phyloP scores from a whole-genome alignment of 1,140 invertebrate species.

The Belonocnema kinseyi region DNA sequence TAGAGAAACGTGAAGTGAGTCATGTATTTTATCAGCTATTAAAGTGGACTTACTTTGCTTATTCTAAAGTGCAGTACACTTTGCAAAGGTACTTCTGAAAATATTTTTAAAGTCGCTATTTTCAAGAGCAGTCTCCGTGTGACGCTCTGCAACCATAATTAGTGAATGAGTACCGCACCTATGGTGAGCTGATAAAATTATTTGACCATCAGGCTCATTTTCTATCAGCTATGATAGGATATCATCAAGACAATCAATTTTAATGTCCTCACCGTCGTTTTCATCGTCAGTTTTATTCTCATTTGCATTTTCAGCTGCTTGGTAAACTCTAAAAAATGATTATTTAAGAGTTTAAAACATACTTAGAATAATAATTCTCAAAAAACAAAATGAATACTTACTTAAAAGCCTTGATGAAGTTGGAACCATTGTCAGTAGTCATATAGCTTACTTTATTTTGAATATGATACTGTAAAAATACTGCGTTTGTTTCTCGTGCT shows the following conservation, averaged over 20 bases:
- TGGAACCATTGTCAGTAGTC: constrained; percentile 21
- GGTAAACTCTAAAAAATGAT: no score
- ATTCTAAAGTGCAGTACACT: no score
- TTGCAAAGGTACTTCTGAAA: no score
- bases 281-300: neutral
- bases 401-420: constrained; percentile 36
- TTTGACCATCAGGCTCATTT: constrained; percentile 3
- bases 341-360: no score
- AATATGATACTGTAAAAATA: constrained; percentile 1
- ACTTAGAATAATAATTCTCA: neutral
- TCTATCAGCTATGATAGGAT: neutral
- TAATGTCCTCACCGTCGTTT: neutral
- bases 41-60: no score
- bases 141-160: constrained; percentile 29
- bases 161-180: constrained; percentile 30
- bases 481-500: neutral
- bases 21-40: no score
- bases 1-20: constrained; percentile 19
- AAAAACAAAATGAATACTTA: constrained; percentile 1
- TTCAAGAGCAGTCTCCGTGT: no score
- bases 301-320: no score
- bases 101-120: neutral
- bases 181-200: no score
- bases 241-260: neutral
- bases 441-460: constrained; percentile 8